Evolutionary conservation across 2,113 vertebrate genomes (phyloP), one percentile per base, ranked within the genome.

Genomic region (Rutilus rutilus): DNA sequence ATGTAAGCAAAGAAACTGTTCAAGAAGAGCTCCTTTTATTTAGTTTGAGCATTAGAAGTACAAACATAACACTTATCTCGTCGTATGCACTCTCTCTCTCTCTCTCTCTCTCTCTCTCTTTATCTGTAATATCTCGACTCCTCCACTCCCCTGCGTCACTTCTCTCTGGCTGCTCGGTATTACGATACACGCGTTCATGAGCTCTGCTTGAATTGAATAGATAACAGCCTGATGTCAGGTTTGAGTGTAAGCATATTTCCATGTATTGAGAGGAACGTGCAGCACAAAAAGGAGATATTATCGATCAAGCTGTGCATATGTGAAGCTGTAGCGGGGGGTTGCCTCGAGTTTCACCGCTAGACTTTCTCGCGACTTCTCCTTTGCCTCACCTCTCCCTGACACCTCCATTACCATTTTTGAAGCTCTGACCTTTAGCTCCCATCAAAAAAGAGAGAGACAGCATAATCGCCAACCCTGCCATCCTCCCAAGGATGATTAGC

Each of bases 401-500:
- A 90, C 86, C 69, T 77, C 50, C 9, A 86, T 91, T 90, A 90
- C 78, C 87, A 92, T 91, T 93, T 76, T 67, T 82, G 73, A 90
- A 90, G 57, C 87, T 65, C 74, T 87, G 87, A 93, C 92, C 91
- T 94, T 93, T 88, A 81, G 80, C 90, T 91, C 57, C 86, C 86
- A 82, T 86, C 75, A 87, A 45, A 23, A 62, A 50, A 89, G 89
- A 88, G 78, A 33, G 82, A 90, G 33, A 82, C 65, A 60, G 86
- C 88, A 88, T 93, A 91, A 93, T 93, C 86, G 84, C n/a, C 52
- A 60, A 85, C 79, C 90, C 86, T 89, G 87, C 92, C 90, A 86
- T 91, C 89, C 91, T 90, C 86, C 83, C 90, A 92, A 92, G 89
- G 88, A 91, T 85, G 86, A 92, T 93, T 92, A 93, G 89, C 84